Base-by-base conservation (phyloP, 2,797 vertebrate genomes). In the Phaenicophaeus curvirostris region DNA sequence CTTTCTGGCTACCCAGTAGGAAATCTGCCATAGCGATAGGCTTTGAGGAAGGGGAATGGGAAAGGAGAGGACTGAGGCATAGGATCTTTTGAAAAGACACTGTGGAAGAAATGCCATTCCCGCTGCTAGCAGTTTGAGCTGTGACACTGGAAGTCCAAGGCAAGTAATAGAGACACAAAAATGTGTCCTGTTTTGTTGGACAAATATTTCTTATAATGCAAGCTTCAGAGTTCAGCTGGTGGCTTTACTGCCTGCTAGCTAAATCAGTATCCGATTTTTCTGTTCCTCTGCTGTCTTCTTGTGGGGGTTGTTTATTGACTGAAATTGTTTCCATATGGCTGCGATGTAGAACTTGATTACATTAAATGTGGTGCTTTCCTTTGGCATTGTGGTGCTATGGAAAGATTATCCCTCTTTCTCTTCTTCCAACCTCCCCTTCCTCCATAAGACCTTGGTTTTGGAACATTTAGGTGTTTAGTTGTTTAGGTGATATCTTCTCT, bases 311-410 rank as follows among this genome's bases (percentile, higher is more conserved):
- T 89, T 97, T 97, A 96, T 96, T 97, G 97, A 89, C 89, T 96
- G 93, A 94, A 97, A 96, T 96, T 94, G 96, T 95, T 97, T 96
- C 96, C 96, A 97, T 97, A 90, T 97, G 97, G 94, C 96, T 95
- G 90, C 87, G 57, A 14, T 31, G 77, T 94, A 94, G 96, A 76
- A 86, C 87, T 90, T 97, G 96, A 97, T 97, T 96, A 83, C 90
- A 95, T 97, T 97, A 97, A 95, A 96, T 4, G 8, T 85, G 84
- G 92, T 28, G 51, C 82, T 97, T 97, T 96, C 96, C 95, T 96
- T 91, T 94, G 92, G 66, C 86, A 77, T 72, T 79, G 92, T 67
- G 61, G 82, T 53, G 81, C 88, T 96, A 31, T 79, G 84, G 85
- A 39, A 82, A 63, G 68, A 79, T 76, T 76, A 55, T 75, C 66